phyloP scores from a whole-genome alignment of 2,888 invertebrate genomes.

The Odontocerum albicorne region DNA sequence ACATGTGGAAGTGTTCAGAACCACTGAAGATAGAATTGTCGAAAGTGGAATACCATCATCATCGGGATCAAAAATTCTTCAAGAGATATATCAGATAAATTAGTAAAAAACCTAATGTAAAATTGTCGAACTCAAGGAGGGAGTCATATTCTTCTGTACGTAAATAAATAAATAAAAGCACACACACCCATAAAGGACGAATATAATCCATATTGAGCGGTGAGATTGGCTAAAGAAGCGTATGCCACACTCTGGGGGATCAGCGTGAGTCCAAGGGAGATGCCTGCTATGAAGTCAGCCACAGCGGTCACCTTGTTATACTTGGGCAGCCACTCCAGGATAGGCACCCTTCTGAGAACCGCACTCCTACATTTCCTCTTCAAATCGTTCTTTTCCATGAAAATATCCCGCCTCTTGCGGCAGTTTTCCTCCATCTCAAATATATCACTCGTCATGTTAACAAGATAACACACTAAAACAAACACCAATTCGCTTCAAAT shows the following conservation, averaged over 20 bases:
- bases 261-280: constrained; percentile 87
- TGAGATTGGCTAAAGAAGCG: constrained; percentile 80
- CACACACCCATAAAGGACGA: constrained; percentile 79
- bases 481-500: constrained; percentile 1
- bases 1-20: too few species aligned
- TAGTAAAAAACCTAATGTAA: too few species aligned
- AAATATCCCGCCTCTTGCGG: constrained; percentile 17
- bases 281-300: constrained; percentile 84
- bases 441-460: constrained; percentile 24
- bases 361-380: not conserved
- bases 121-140: not conserved
- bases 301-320: constrained; percentile 70
- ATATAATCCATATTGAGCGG: constrained; percentile 90
- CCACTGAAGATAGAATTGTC: too few species aligned
- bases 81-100: too few species aligned
- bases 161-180: too few species aligned
- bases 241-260: constrained; percentile 94
- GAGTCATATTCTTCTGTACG: not conserved
- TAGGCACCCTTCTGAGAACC: constrained; percentile 48
- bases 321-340: constrained; percentile 66
- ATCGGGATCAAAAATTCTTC: not conserved
- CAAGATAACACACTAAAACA: constrained; percentile 13
- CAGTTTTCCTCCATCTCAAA: constrained; percentile 23
- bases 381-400: constrained; percentile 4
- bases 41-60: too few species aligned